Conservation (phyloP, 2,113 vertebrate genomes). For the Antigone vipio region DNA sequence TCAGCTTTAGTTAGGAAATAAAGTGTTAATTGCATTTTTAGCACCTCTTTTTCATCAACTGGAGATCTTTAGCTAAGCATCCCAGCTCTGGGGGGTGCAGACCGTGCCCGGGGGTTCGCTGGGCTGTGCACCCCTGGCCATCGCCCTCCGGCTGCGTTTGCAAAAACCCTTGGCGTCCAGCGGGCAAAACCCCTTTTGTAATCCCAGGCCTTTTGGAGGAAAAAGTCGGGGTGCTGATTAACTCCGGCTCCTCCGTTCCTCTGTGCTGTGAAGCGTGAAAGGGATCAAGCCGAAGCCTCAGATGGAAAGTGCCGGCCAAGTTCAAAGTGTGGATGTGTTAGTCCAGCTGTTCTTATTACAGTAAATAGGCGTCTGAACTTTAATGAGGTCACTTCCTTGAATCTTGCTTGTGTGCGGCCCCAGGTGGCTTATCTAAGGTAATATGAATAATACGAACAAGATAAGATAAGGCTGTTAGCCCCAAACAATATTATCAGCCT, state of each 20-base stretch:
- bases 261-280: constrained; percentile 13
- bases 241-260: background rate
- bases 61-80: background rate
- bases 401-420: background rate
- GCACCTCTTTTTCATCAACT: rapidly evolving
- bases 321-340: background rate
- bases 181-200: background rate
- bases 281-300: background rate
- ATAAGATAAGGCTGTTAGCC: constrained; percentile 52
- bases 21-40: background rate
- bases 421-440: constrained; percentile 44
- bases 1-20: background rate
- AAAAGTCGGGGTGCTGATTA: background rate
- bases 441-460: constrained; percentile 42
- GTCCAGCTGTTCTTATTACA: constrained; percentile 46
- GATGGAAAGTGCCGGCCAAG: constrained; percentile 3
- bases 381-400: constrained; percentile 58
- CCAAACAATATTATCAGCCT: constrained; percentile 39
- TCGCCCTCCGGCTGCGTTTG: background rate
- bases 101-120: background rate
- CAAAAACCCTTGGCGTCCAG: rapidly evolving
- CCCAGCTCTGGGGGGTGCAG: background rate
- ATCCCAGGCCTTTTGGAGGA: background rate
- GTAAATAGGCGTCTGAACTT: constrained; percentile 51
- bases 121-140: background rate